Evolutionary conservation across 53 echinoderm and acorn worm species (phyloP).

Genomic region (Hippasteria phrygiana): DNA sequence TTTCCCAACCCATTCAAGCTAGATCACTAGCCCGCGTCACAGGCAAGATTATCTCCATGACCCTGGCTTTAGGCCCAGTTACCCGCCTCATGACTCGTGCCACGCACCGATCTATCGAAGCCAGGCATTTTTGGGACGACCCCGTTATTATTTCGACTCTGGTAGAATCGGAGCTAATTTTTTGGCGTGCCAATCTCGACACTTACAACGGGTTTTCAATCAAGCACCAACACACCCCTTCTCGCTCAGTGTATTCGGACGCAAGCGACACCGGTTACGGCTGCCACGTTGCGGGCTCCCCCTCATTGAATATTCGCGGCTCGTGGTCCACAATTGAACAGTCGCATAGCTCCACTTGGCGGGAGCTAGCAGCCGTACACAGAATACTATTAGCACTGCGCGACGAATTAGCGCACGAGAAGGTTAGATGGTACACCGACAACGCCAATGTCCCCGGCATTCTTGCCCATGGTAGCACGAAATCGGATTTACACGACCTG

Average conservation of each 20-base stretch:
- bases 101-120: constrained; percentile 32
- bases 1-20: neutral
- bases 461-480: constrained; percentile 12
- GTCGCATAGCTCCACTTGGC: constrained; percentile 56
- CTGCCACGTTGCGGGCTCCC: neutral
- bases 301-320: neutral
- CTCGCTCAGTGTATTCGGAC: constrained; percentile 6
- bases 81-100: constrained; percentile 36
- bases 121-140: constrained; percentile 31
- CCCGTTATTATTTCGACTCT: neutral
- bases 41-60: constrained; percentile 59
- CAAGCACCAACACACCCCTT: neutral
- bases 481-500: constrained; percentile 21
- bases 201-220: constrained; percentile 6
- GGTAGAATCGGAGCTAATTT: too few relatives aligned
- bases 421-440: constrained; percentile 48
- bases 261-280: constrained; percentile 8
- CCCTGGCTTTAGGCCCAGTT: constrained; percentile 44
- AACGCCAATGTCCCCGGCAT: constrained; percentile 42
- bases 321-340: neutral
- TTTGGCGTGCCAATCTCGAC: constrained; percentile 43
- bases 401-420: too few relatives aligned
- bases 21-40: neutral
- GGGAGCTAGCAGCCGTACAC: constrained; percentile 52
- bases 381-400: constrained; percentile 4